Evolutionary conservation across 2,113 vertebrate species (phyloP), one percentile per base, ranked within the genome.

Genomic region (Eulemur rufifrons): DNA sequence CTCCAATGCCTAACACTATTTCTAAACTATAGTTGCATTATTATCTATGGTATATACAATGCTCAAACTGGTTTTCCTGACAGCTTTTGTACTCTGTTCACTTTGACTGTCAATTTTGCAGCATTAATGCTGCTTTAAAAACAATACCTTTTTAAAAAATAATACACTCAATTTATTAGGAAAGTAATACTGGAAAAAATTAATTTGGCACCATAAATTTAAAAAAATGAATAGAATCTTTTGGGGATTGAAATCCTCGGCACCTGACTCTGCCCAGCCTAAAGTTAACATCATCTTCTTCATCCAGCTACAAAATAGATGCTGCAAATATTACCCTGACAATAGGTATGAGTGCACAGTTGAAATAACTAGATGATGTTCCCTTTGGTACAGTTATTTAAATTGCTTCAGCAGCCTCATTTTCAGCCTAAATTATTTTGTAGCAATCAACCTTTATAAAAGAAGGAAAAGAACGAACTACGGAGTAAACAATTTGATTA

Each of bases 101-200:
- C 37, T 89, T 83, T 42, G 13, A 12, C 23, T 81, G 8, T 86
- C 63, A 83, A 94, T 61, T 89, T 96, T 11, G 29, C 21, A 80
- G 77, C 39, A 93, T 54, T 95, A 78, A 88, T 93, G 47, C 15
- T 66, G 69, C 47, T 92, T 93, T 86, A 89, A 95, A 92, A 91
- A 86, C 54, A 94, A 91, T 64, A 78, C 3, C 82, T 95, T 83
- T 54, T 54, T 54, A 7, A 89, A 95, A 81, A 89, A 52, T 39
- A 84, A 59, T 59, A 61, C n/a, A 50, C 15, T 73, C 17, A 87
- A 94, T 27, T 95, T 96, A 96, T 96, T 87, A 96, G 21, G 20
- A 91, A 96, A 87, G 52, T 86, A 89, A 89, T 82, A 78, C 23
- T 45, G 21, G 37, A 91, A 89, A 95, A 92, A 86, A 94, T 95